Evolutionary conservation across 2,797 vertebrate species (phyloP), one percentile per base, ranked within the genome.

Genomic region (Margarornis squamiger): DNA sequence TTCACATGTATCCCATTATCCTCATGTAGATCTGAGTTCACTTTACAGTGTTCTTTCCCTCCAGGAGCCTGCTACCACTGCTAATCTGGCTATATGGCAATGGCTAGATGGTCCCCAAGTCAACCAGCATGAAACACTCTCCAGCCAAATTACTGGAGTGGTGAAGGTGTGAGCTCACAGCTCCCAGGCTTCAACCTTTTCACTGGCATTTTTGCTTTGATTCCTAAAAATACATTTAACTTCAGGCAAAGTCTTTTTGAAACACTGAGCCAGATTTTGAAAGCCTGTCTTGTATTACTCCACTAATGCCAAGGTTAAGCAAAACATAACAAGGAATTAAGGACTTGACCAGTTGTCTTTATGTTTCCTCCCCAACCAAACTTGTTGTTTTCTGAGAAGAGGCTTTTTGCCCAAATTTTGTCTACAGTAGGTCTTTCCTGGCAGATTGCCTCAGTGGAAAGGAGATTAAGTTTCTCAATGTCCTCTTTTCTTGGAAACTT

Each of bases 401-500:
- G n/a, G 46, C 14, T 71, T 93, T 95, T 91, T 59, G 30, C 27
- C 74, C 24, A 5, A 55, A 54, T 74, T 89, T 76, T 94, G 81
- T 62, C 72, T 80, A 51, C 57, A 77, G 71, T 70, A 93, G 94
- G 66, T 82, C 90, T 95, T 82, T 89, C 74, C 77, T 92, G 84
- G 77, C 77, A 93, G 41, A 71, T 26, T 61, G 45, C 86, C 75
- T 61, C 71, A 48, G 74, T 52, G 30, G 67, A 78, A 92, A 89
- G 34, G 16, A 61, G 71, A 82, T 82, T 45, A 82, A 36, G 45
- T 89, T 94, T 95, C 93, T 68, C 45, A 36, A 74, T 80, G 74
- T 66, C 52, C 67, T 93, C 74, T 87, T 88, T 71, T 67, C 46
- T 71, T 93, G 78, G 88, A 86, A 94, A 85, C 13, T 72, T 84